Evolutionary conservation across 2,113 vertebrate genomes (phyloP).

Genomic region (Nerophis ophidion): DNA sequence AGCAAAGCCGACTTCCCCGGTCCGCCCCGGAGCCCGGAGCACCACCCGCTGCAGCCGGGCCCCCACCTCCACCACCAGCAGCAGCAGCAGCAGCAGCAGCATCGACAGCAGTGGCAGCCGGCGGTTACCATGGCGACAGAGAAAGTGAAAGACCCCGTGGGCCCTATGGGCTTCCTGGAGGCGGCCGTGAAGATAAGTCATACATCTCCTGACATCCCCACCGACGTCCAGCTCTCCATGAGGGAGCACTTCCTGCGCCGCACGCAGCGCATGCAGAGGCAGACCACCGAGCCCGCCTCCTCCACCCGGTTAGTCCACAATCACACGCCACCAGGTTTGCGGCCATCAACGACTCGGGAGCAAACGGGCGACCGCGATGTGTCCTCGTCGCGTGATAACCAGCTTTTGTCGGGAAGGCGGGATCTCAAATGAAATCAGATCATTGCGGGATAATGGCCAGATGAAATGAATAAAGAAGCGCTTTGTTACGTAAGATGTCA

Average conservation of each 20-base stretch:
- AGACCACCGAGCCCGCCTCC: conserved; percentile 85
- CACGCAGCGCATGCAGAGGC: conserved; percentile 82
- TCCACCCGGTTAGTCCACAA: conserved; percentile 78
- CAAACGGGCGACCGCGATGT: too few relatives aligned
- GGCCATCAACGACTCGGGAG: too few relatives aligned
- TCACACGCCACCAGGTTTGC: too few relatives aligned
- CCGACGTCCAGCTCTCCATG: conserved; percentile 93
- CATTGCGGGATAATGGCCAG: not conserved
- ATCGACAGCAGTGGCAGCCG: conserved; percentile 33
- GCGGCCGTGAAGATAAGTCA: conserved; percentile 94
- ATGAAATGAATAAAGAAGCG: conserved; percentile 6
- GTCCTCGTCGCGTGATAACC: too few relatives aligned
- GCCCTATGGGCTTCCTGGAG: conserved; percentile 82
- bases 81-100: conserved; percentile 18
- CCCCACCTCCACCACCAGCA: conserved; percentile 24
- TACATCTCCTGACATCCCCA: conserved; percentile 90
- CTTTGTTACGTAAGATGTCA: not conserved
- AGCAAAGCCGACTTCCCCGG: conserved; percentile 75
- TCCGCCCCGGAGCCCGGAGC: conserved; percentile 52
- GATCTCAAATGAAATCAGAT: too few relatives aligned
- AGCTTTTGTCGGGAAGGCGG: too few relatives aligned
- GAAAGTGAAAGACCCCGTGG: conserved; percentile 82
- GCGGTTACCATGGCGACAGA: conserved; percentile 81
- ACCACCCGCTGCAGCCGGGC: conserved; percentile 36
- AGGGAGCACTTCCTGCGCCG: conserved; percentile 83